Conservation (phyloP, 2,888 invertebrate genomes). For the Agrochola litura region DNA sequence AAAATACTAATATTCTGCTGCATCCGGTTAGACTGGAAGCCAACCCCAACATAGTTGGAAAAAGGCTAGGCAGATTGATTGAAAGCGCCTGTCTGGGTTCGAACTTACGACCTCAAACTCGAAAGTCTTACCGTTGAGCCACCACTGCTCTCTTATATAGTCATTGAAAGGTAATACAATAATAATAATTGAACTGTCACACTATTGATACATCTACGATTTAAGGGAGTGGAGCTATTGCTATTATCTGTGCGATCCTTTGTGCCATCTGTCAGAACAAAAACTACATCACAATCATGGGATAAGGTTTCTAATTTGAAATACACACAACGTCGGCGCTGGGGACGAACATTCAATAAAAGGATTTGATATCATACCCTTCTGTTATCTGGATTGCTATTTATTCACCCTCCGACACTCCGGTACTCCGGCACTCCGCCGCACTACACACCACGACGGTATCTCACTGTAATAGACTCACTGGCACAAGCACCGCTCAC, state of each 20-base stretch:
- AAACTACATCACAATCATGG: neutral
- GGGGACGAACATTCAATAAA: conserved; percentile 44
- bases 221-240: neutral
- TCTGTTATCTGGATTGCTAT: conserved; percentile 49
- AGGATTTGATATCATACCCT: conserved; percentile 49
- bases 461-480: conserved; percentile 49
- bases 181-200: neutral
- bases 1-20: no score
- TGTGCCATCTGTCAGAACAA: conserved; percentile 1
- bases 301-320: conserved; percentile 19
- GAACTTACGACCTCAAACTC: no score
- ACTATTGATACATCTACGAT: neutral
- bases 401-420: conserved; percentile 21
- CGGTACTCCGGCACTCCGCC: neutral
- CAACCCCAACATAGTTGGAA: no score
- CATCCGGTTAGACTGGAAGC: no score
- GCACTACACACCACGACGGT: conserved; percentile 37
- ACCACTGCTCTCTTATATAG: neutral
- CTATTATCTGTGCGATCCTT: neutral
- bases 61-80: no score
- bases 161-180: neutral
- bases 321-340: neutral
- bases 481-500: conserved; percentile 24
- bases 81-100: no score
- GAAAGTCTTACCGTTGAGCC: no score